Conservation (phyloP, 1,140 invertebrate species). For the Hirudo medicinalis region DNA sequence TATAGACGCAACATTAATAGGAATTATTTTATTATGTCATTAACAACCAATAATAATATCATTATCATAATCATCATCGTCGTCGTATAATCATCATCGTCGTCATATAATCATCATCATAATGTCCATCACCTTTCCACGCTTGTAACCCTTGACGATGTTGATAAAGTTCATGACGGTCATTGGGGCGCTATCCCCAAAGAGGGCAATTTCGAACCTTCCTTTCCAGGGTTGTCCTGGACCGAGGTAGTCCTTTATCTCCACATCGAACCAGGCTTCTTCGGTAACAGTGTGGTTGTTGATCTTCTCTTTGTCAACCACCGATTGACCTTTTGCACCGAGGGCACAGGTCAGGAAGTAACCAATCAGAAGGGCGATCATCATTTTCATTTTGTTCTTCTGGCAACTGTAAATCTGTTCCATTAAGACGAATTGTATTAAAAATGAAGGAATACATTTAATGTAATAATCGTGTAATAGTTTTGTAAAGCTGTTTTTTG, state of each 20-base stretch:
- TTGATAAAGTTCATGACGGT: slow-evolving; percentile 38
- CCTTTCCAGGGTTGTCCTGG: slow-evolving; percentile 31
- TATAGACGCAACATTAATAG: too few relatives aligned
- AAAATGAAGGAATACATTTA: too few relatives aligned
- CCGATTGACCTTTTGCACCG: not conserved
- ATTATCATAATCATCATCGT: too few relatives aligned
- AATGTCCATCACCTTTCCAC: not conserved
- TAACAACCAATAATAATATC: too few relatives aligned
- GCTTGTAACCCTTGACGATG: slow-evolving; percentile 32
- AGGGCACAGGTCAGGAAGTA: slow-evolving; percentile 10
- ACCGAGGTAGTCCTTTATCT: slow-evolving; percentile 33
- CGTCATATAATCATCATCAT: too few relatives aligned
- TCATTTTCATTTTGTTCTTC: not conserved
- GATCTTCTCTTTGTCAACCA: not conserved
- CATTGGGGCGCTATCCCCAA: slow-evolving; percentile 40
- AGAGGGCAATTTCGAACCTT: slow-evolving; percentile 33
- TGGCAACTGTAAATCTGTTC: too few relatives aligned
- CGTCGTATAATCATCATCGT: too few relatives aligned
- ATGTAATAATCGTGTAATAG: too few relatives aligned
- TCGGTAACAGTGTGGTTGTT: slow-evolving; percentile 34
- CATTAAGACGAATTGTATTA: too few relatives aligned
- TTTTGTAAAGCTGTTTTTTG: too few relatives aligned
- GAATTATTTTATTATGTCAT: too few relatives aligned
- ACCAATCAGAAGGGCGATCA: not conserved
- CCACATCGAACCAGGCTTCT: slow-evolving; percentile 34